These are phyloP conservation scores for Drosophila formosana DNA, from an alignment of 2,888 invertebrate genomes.

Conservation along the genomic window DNA sequence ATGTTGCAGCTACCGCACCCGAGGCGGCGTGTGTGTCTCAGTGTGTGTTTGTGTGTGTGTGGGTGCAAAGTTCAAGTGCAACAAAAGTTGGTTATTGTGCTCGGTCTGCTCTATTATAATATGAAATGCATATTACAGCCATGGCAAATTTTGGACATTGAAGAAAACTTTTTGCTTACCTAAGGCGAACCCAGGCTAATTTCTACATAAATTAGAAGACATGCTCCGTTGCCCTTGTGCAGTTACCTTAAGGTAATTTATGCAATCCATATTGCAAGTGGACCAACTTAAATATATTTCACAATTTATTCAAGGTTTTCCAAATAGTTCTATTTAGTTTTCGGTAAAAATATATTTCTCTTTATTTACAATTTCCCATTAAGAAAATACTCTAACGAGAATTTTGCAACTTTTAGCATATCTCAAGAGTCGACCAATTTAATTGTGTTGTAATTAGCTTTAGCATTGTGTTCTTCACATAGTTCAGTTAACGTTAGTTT, in stretches of 20 bases:
- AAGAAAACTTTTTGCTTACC: conserved; percentile 68
- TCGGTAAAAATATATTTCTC: background rate
- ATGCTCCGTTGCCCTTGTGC: conserved; percentile 10
- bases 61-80: conserved; percentile 73
- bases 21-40: conserved; percentile 55
- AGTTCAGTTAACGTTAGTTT: background rate
- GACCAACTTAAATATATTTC: conserved; percentile 13
- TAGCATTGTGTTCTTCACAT: background rate
- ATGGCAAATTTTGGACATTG: conserved; percentile 66
- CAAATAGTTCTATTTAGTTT: background rate
- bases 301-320: conserved; percentile 18
- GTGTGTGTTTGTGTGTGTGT: conserved; percentile 8
- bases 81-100: conserved; percentile 69
- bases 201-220: conserved; percentile 70
- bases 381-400: background rate
- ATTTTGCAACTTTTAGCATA: background rate
- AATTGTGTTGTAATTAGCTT: background rate
- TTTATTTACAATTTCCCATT: background rate
- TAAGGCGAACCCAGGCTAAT: conserved; percentile 66
- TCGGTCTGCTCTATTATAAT: conserved; percentile 59
- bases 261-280: conserved; percentile 35
- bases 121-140: conserved; percentile 70
- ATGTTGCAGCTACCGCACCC: conserved; percentile 69
- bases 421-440: background rate
- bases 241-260: conserved; percentile 31